Conservation (phyloP, 2,113 vertebrate species). For the Numida meleagris region DNA sequence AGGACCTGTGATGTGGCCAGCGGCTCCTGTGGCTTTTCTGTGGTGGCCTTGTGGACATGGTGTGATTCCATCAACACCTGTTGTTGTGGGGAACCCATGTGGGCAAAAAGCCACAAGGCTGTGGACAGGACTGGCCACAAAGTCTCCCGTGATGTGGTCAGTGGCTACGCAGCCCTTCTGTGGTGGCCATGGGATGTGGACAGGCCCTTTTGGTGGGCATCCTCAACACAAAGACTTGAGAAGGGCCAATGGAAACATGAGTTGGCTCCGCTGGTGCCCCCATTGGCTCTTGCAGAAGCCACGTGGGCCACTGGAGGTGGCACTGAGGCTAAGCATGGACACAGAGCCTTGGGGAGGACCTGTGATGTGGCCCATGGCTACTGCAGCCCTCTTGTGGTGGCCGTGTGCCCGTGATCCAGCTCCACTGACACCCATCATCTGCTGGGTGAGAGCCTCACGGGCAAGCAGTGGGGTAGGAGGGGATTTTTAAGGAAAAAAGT, state of each 20-base stretch:
- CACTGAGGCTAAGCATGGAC: neutral
- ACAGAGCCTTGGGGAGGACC: neutral
- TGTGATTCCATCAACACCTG: neutral
- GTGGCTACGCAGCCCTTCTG: neutral
- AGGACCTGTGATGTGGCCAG: neutral
- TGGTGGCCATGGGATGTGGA: neutral
- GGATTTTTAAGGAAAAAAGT: neutral
- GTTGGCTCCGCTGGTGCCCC: neutral
- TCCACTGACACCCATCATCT: neutral
- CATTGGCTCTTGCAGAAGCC: neutral
- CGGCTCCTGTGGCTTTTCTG: neutral
- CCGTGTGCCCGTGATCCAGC: neutral
- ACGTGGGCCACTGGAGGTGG: neutral
- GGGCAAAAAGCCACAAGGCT: neutral
- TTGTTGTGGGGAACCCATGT: neutral
- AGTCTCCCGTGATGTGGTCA: neutral
- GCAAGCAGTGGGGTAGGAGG: no score
- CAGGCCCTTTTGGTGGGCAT: neutral
- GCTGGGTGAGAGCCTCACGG: neutral
- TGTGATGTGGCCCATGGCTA: neutral
- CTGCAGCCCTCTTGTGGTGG: neutral
- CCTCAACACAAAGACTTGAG: neutral
- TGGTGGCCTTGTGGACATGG: neutral
- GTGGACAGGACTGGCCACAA: neutral
- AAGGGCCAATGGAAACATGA: rapidly evolving